These are phyloP conservation scores for Galago senegalensis DNA, from an alignment of 2,797 vertebrate species.

Conservation along the genomic window DNA sequence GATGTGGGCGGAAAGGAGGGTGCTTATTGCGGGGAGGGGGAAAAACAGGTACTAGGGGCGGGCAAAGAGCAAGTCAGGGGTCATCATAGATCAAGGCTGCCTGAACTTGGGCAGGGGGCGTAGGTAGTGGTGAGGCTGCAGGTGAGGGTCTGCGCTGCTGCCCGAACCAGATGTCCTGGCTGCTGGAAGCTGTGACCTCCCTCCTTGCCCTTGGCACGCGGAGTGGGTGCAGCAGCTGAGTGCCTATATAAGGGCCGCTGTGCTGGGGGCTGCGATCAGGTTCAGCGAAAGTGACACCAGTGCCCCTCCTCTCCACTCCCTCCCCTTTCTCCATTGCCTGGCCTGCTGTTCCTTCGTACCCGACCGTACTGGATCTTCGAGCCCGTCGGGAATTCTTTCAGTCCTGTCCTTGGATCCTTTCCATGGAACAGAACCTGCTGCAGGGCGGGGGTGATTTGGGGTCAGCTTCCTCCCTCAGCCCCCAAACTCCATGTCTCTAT, in stretches of 20 bases:
- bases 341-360: not conserved
- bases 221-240: not conserved
- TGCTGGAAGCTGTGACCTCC: conserved; percentile 54
- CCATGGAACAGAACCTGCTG: not conserved
- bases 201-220: conserved; percentile 68
- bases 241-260: conserved; percentile 80
- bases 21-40: too few relatives aligned
- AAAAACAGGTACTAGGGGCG: not conserved
- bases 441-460: not conserved
- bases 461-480: not conserved
- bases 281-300: conserved; percentile 72
- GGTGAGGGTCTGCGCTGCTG: not conserved
- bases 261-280: conserved; percentile 53
- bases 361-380: not conserved
- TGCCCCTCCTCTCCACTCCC: not conserved
- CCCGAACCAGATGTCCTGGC: not conserved
- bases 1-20: not conserved
- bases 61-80: not conserved
- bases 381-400: conserved; percentile 15
- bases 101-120: not conserved
- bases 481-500: not conserved
- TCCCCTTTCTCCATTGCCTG: not conserved
- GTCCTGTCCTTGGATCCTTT: not conserved
- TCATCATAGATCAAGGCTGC: not conserved
- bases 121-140: not conserved